Base-by-base conservation (phyloP, 2,113 vertebrate species). In the Pomatorhinus ruficollis region DNA sequence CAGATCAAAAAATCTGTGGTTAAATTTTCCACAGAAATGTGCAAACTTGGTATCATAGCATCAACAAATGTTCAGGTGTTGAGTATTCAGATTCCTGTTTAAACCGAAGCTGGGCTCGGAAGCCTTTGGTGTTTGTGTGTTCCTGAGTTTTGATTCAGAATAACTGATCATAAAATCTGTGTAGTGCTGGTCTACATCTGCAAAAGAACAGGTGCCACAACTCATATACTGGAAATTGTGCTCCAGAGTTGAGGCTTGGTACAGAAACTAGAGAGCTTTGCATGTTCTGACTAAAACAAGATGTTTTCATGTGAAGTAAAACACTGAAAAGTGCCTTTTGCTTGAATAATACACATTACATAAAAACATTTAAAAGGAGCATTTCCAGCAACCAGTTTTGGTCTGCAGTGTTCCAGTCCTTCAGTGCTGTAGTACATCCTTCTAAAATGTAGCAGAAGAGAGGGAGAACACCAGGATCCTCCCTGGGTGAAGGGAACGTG, bases 401-500 rank as follows among this genome's bases (percentile, higher is more conserved):
- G 6, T 54, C 44, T 47, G 24, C 20, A 44, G 47, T 10, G 21
- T 42, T 59, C 39, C 71, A 75, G 11, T 5, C 22, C 33, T 76
- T 75, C 5, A 1, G 19, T n/a, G 18, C 47, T 75, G 16, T 4
- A 12, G 24, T 17, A 10, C 11, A 12, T 59, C 2, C 1, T 69
- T n/a, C 14, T 8, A 27, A 60, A 79, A 76, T 33, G 10, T 11
- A 33, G 49, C 16, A 60, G 44, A 45, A 83, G 39, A 50, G 35
- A 42, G 44, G 21, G n/a, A 84, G 15, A 84, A 59, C 17, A 7
- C 8, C 20, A 37, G 22, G 44, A 31, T 19, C 44, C 37, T 37
- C 7, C 53, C 25, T 33, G 33, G 1, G 19, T 25, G 37, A 61
- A 45, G 56, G 42, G 49, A 65, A 54, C 0, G 0, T 11, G 6